Evolutionary conservation across 2,888 invertebrate genomes (phyloP).

Genomic region (Entomobrya proxima): DNA sequence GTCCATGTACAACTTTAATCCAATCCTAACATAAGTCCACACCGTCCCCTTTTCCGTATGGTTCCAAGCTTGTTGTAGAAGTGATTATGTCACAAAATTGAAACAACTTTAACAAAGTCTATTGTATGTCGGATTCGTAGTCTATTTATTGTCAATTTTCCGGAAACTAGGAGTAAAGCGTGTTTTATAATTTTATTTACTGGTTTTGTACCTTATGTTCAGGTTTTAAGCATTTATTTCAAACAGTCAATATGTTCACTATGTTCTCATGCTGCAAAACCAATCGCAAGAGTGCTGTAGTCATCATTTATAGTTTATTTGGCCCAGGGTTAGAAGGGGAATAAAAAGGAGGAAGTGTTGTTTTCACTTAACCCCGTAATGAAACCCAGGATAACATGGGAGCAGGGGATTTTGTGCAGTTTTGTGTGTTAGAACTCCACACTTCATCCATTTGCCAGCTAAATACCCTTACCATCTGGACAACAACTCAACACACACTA

Average conservation of each 20-base stretch:
- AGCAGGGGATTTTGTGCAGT: too few species aligned
- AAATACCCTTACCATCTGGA: neutral
- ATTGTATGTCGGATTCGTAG: too few species aligned
- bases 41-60: neutral
- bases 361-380: conserved; percentile 29
- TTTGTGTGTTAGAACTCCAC: too few species aligned
- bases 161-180: neutral
- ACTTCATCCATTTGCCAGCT: neutral
- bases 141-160: neutral
- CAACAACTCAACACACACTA: neutral
- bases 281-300: neutral
- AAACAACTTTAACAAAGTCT: neutral
- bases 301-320: neutral
- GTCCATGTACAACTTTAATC: neutral
- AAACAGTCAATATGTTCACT: too few species aligned
- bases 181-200: neutral
- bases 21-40: neutral
- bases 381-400: too few species aligned
- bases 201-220: too few species aligned
- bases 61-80: neutral
- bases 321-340: neutral
- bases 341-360: conserved; percentile 9
- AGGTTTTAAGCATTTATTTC: too few species aligned
- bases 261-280: too few species aligned
- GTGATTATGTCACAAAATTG: neutral